Conservation (phyloP, 2,797 vertebrate genomes). For the Pteropus rufus region DNA sequence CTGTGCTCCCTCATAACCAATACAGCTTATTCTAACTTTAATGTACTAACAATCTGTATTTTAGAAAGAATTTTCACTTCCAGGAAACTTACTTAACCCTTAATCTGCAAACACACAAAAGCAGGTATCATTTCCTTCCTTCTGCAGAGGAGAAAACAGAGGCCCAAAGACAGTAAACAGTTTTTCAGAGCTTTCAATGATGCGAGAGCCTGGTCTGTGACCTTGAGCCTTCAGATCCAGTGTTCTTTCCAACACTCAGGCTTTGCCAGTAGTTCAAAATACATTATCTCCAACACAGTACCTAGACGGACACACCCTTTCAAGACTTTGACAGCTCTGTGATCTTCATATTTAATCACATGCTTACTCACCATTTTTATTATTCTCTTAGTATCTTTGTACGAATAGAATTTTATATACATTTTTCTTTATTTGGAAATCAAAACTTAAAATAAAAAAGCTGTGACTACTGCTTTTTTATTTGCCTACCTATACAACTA, state of each 20-base stretch:
- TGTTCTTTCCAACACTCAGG: background rate
- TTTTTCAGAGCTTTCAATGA: background rate
- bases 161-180: background rate
- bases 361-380: background rate
- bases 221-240: background rate
- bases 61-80: background rate
- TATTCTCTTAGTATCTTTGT: background rate
- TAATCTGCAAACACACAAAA: background rate
- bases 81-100: background rate
- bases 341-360: background rate
- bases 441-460: background rate
- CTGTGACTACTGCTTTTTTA: background rate
- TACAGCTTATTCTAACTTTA: background rate
- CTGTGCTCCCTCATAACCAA: background rate
- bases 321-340: background rate
- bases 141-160: background rate
- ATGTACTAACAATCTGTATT: background rate
- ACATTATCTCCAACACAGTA: background rate
- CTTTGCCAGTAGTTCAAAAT: background rate
- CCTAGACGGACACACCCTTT: accelerated
- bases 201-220: background rate
- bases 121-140: background rate
- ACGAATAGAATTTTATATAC: background rate
- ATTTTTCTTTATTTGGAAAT: conserved; percentile 17
- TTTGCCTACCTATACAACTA: background rate